Evolutionary conservation across 2,113 vertebrate species (phyloP).

Genomic region (Phoenicopterus ruber): DNA sequence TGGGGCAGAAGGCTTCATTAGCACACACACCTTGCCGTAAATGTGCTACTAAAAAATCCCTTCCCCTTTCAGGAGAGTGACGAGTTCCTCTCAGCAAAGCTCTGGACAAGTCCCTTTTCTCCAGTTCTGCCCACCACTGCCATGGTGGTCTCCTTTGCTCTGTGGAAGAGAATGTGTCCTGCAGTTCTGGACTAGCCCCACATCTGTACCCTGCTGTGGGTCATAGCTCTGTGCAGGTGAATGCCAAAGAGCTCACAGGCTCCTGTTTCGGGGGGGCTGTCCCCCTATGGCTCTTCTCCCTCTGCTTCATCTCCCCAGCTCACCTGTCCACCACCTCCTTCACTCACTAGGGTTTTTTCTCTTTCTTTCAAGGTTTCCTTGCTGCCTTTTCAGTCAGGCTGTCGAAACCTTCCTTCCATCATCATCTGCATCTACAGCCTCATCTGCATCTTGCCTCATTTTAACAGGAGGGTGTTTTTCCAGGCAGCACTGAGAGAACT

Average conservation of each 20-base stretch:
- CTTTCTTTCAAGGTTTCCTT: background rate
- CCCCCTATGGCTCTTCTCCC: background rate
- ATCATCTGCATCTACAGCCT: background rate
- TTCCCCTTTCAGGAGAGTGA: background rate
- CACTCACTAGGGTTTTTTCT: background rate
- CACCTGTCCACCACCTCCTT: background rate
- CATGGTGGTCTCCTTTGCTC: background rate
- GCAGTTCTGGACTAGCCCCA: background rate
- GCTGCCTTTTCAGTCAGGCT: background rate
- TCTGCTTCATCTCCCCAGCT: background rate
- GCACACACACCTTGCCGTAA: background rate
- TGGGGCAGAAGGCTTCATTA: background rate
- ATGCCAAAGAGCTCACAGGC: background rate
- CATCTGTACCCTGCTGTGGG: background rate
- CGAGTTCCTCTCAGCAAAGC: background rate
- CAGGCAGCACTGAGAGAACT: background rate
- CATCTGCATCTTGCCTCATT: background rate
- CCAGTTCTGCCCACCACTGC: background rate
- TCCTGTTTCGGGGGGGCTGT: background rate
- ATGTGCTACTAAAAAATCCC: background rate
- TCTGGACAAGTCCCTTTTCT: background rate
- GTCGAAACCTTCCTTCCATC: background rate
- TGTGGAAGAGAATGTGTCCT: background rate
- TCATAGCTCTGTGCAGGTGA: background rate
- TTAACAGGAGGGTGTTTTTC: background rate